Evolutionary conservation across 2,113 vertebrate genomes (phyloP).

Genomic region (Strix aluco): DNA sequence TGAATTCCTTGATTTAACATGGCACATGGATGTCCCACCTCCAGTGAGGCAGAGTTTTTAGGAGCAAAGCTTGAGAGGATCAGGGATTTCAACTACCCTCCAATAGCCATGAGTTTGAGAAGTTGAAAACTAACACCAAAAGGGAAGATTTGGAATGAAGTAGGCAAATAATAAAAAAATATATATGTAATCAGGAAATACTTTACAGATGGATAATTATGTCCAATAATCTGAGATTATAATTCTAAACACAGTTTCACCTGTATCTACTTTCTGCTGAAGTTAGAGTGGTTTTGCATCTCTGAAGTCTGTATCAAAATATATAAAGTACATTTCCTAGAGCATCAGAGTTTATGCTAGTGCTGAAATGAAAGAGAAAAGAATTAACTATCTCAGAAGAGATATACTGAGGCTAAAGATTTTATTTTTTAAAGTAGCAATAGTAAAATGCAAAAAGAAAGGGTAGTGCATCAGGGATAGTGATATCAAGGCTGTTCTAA

Average conservation of each 20-base stretch:
- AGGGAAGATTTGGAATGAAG: not conserved
- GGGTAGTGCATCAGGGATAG: not conserved
- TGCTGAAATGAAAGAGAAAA: not conserved
- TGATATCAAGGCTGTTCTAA: not conserved
- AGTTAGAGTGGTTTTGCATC: not conserved
- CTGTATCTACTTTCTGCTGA: not conserved
- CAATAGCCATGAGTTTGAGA: not conserved
- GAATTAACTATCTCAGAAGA: not conserved
- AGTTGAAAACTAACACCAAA: not conserved
- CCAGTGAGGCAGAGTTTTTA: not conserved
- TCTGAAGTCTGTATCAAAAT: not conserved
- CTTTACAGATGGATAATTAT: not conserved
- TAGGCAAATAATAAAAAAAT: not conserved
- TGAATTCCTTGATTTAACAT: not conserved
- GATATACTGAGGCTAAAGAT: not conserved
- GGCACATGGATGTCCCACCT: not conserved
- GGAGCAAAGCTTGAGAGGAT: not conserved
- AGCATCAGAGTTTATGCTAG: not conserved
- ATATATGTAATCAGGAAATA: not conserved
- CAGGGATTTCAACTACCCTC: not conserved
- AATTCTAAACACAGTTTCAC: not conserved
- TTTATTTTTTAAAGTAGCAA: not conserved
- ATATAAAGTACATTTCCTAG: not conserved
- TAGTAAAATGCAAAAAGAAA: not conserved
- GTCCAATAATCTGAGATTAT: not conserved